Conservation (phyloP, 2,888 invertebrate species). For the Exocentrus adspersus region DNA sequence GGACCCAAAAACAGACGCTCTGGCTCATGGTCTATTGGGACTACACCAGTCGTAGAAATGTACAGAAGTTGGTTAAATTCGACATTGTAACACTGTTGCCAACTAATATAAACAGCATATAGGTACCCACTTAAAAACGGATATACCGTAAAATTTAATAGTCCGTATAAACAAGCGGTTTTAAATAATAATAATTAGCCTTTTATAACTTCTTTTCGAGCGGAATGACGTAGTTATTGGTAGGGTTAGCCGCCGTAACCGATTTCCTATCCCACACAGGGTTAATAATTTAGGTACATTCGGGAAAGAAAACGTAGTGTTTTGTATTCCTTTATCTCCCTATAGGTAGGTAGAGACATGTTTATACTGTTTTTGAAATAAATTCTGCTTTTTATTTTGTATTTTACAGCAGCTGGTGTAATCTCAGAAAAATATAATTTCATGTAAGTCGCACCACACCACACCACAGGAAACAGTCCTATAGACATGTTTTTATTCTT, state of each 20-base stretch:
- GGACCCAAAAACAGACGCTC: too few relatives aligned
- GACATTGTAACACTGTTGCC: background rate
- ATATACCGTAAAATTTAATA: constrained; percentile 22
- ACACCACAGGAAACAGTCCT: too few relatives aligned
- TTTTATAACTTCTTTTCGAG: constrained; percentile 28
- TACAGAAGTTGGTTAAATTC: background rate
- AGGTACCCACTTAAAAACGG: too few relatives aligned
- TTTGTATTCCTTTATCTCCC: background rate
- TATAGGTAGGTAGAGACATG: too few relatives aligned
- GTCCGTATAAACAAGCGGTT: constrained; percentile 29
- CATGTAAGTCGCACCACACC: too few relatives aligned
- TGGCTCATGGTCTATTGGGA: too few relatives aligned
- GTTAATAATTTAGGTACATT: constrained; percentile 25
- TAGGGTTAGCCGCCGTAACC: constrained; percentile 32
- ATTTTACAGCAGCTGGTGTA: too few relatives aligned
- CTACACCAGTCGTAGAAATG: too few relatives aligned
- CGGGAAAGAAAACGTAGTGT: background rate
- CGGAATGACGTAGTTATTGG: constrained; percentile 19
- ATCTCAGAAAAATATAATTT: too few relatives aligned
- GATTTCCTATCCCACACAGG: constrained; percentile 22
- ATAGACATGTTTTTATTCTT: too few relatives aligned
- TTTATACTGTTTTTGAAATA: too few relatives aligned
- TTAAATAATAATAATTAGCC: constrained; percentile 29
- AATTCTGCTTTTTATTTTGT: too few relatives aligned
- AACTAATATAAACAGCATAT: constrained; percentile 7